Conservation (phyloP, 2,113 vertebrate species). For the Rhinoptilus africanus region DNA sequence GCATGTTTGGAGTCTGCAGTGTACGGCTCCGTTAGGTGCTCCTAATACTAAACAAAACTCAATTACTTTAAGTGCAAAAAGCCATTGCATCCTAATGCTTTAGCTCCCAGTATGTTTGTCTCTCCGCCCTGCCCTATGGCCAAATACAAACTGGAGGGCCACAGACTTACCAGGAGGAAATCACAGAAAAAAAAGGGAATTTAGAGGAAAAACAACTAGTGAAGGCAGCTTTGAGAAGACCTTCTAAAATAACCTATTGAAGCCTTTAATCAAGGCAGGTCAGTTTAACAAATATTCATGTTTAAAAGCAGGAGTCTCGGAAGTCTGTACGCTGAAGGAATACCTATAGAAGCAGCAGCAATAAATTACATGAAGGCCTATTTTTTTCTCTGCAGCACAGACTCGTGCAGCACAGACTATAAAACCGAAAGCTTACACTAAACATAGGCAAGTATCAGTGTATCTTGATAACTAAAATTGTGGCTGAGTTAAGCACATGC, state of each 20-base stretch:
- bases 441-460: not conserved
- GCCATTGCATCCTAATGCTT: not conserved
- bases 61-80: not conserved
- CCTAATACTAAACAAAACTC: not conserved
- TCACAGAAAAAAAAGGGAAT: not conserved
- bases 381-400: not conserved
- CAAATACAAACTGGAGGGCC: not conserved
- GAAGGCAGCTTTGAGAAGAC: not conserved
- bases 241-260: not conserved
- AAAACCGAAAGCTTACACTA: not conserved
- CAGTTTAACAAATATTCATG: not conserved
- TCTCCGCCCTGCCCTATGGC: not conserved
- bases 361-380: not conserved
- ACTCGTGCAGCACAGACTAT: not conserved
- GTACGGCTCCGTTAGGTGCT: not conserved
- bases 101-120: not conserved
- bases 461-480: not conserved
- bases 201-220: not conserved
- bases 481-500: not conserved
- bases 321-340: not conserved
- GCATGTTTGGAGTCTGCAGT: not conserved
- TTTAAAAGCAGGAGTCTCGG: not conserved
- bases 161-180: not conserved
- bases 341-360: not conserved
- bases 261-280: not conserved